phyloP scores from a whole-genome alignment of 2,113 vertebrate species.

The Sphyrna mokarran region DNA sequence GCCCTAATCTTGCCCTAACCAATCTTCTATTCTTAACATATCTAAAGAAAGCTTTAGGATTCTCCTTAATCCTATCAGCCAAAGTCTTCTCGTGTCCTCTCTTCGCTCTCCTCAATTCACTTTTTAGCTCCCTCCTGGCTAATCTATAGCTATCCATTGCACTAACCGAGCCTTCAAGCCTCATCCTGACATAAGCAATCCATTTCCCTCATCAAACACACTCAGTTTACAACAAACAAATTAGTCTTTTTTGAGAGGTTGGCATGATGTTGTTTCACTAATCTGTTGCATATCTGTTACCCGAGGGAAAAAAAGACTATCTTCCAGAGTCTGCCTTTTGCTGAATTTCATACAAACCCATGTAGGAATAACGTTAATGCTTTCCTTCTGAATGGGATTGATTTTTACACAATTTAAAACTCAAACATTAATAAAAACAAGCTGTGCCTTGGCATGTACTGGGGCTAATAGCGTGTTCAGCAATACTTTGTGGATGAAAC shows the following conservation, averaged over 20 bases:
- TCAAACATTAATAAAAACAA: constrained; percentile 27
- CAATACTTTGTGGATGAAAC: constrained; percentile 79
- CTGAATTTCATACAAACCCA: constrained; percentile 25
- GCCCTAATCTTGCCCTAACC: no score
- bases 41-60: no score
- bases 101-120: no score
- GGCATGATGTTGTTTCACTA: background rate
- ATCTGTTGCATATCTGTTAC: no score
- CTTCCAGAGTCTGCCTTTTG: constrained; percentile 26
- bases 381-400: background rate
- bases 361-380: constrained; percentile 23
- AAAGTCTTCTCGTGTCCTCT: no score
- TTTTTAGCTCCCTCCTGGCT: no score
- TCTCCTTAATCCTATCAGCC: no score
- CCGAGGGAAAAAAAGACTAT: no score
- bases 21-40: no score
- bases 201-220: background rate
- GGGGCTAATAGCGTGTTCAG: constrained; percentile 96
- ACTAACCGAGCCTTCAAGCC: no score
- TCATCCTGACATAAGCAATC: no score
- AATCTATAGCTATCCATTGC: no score
- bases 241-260: background rate
- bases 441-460: constrained; percentile 83
- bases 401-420: constrained; percentile 22
- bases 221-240: background rate